Evolutionary conservation across 2,888 invertebrate genomes (phyloP).

Genomic region (Lymantria monacha): DNA sequence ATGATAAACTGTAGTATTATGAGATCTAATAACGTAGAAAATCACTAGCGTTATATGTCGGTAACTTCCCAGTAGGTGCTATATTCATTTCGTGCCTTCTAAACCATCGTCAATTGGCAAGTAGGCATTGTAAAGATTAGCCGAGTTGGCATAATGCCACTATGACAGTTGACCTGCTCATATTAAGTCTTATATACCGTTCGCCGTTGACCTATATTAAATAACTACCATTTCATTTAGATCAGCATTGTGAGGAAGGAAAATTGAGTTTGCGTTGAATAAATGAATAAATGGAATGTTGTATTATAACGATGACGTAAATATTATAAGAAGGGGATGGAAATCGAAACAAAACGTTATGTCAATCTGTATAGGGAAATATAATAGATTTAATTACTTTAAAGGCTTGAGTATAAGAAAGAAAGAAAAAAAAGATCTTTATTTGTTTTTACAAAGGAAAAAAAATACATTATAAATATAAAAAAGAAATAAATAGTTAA

Average conservation of each 20-base stretch:
- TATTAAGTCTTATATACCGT: constrained; percentile 27
- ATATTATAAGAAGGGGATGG: no score
- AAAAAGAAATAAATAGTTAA: no score
- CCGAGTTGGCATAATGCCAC: constrained; percentile 52
- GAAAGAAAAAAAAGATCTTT: no score
- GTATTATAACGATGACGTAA: no score
- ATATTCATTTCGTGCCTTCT: constrained; percentile 25
- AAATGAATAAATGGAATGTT: no score
- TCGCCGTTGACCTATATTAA: constrained; percentile 32
- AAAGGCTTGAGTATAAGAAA: no score
- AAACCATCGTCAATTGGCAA: constrained; percentile 47
- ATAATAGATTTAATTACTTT: no score
- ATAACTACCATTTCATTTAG: not conserved
- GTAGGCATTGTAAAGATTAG: constrained; percentile 45
- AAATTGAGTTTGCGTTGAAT: not conserved
- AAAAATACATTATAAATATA: no score
- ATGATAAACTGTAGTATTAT: not conserved
- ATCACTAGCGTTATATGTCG: constrained; percentile 21
- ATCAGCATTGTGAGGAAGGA: not conserved
- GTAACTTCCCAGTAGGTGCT: constrained; percentile 20
- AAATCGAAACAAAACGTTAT: no score
- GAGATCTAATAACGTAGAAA: constrained; percentile 2
- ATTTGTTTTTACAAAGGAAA: no score
- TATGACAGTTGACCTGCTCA: constrained; percentile 38
- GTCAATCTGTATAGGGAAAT: no score